phyloP scores from a whole-genome alignment of 2,797 vertebrate species.

The Epinephelus malabaricus region DNA sequence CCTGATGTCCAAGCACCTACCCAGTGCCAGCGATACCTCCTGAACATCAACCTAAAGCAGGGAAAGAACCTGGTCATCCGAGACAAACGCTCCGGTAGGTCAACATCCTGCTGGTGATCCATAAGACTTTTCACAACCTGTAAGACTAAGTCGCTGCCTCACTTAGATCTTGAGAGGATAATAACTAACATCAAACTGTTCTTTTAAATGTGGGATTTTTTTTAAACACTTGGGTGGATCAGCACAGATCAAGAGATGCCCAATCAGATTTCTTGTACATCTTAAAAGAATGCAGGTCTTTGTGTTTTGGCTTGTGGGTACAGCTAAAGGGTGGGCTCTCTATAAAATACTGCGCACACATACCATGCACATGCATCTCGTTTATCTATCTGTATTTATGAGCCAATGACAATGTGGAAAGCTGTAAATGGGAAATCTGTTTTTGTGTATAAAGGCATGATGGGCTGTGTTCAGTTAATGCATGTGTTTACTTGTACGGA shows the following conservation, averaged over 20 bases:
- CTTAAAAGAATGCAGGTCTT: slow-evolving; percentile 24
- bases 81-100: slow-evolving; percentile 92
- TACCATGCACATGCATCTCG: neutral
- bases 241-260: slow-evolving; percentile 9
- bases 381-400: slow-evolving; percentile 17
- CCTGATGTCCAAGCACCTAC: slow-evolving; percentile 67
- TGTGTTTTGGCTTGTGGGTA: neutral
- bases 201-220: neutral
- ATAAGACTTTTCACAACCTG: neutral
- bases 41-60: slow-evolving; percentile 92
- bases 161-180: neutral
- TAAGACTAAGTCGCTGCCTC: neutral
- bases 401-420: slow-evolving; percentile 11
- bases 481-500: slow-evolving; percentile 23
- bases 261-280: slow-evolving; percentile 7
- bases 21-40: slow-evolving; percentile 88
- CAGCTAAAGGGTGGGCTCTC: slow-evolving; percentile 15
- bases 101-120: neutral
- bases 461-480: slow-evolving; percentile 38
- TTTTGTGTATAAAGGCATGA: slow-evolving; percentile 22
- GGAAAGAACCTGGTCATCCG: slow-evolving; percentile 92
- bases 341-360: neutral
- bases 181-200: slow-evolving; percentile 21
- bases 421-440: slow-evolving; percentile 11
- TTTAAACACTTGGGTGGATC: neutral